Evolutionary conservation across 1,140 invertebrate species (phyloP), one percentile per base, ranked within the genome.

Genomic region (Planococcus citri): DNA sequence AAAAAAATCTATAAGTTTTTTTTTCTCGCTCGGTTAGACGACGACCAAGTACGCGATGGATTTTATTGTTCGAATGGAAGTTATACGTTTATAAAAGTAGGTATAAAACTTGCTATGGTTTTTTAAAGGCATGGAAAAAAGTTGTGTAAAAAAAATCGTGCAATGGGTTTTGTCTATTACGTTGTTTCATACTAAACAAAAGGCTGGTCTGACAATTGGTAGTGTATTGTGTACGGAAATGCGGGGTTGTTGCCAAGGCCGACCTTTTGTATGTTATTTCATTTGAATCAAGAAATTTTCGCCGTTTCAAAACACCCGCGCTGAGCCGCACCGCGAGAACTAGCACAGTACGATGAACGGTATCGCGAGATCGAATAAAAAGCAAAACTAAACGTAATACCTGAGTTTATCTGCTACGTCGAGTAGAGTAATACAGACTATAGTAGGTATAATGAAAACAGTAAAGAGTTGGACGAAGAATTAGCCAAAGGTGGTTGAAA

Each of bases 211-310:
- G 22, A 64, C 60, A 64, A 64, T 64, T 64, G 60, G 60, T 27
- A 64, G 60, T 64, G 60, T 64, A 64, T 64, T 64, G 60, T 64
- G 22, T 64, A 64, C 60, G 60, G 60, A 64, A 64, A 64, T 25
- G 22, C 60, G 60, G 60, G 60, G 60, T 25, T 64, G 60, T 64
- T 64, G 60, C 60, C 60, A 64, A 64, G 60, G 60, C 21, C 60
- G 25, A 64, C 60, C 60, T 64, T 64, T 64, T 64, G 60, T 64
- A 64, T 64, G 60, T 64, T 64, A 64, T 64, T 58, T 58, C 21
- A 58, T 22, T 64, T 25, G 60, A 64, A 64, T 64, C 60, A 25
- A 25, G 60, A n/a, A 64, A 64, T 51, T 64, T 64, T 64, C 60
- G 60, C 60, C 60, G 21, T 64, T 64, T 21, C 3, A 64, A 64